Base-by-base conservation (phyloP, 2,113 vertebrate genomes). In the Protobothrops mucrosquamatus region DNA sequence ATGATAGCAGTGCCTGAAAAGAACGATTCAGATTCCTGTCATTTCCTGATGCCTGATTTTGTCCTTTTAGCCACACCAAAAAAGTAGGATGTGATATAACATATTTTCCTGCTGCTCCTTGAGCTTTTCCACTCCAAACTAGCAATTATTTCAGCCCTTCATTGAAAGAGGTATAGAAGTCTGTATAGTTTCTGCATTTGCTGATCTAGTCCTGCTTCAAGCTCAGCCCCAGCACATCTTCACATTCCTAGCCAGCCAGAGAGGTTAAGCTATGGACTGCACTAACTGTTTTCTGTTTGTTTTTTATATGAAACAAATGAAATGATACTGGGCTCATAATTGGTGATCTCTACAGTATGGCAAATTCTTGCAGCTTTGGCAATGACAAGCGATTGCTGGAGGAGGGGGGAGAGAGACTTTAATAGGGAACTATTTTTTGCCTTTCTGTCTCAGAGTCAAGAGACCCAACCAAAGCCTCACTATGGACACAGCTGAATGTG, bases 161-260 rank as follows among this genome's bases (percentile, higher is more conserved):
- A 0, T 9, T 18, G 24, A 23, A 48, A 6, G 11, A 39, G 20
- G 18, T 34, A 26, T 39, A 46, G 52, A 81, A 3, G 29, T 61
- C 20, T 3, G 5, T 20, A 11, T 39, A 69, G 59, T 29, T 55
- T 52, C n/a, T 92, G 39, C 69, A 51, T 89, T 52, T 8, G 14
- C 29, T 89, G 52, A 89, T n/a, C 11, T 89, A 86, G 48, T 93
- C 88, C 91, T 93, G 88, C 88, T 93, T 85, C 26, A 5, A 93
- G 55, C 88, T 88, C 51, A 39, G 46, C 12, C 55, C 55, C 55
- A 34, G 12, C 74, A 12, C 34, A 48, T 52, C 43, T 90, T 51
- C 74, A n/a, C 56, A 54, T 89, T 54, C 69, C 46, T 26, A 61
- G 55, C 23, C 52, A 89, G 43, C 54, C 92, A 34, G 43, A 89